phyloP scores from a whole-genome alignment of 2,888 invertebrate genomes.

The Euclidia mi region DNA sequence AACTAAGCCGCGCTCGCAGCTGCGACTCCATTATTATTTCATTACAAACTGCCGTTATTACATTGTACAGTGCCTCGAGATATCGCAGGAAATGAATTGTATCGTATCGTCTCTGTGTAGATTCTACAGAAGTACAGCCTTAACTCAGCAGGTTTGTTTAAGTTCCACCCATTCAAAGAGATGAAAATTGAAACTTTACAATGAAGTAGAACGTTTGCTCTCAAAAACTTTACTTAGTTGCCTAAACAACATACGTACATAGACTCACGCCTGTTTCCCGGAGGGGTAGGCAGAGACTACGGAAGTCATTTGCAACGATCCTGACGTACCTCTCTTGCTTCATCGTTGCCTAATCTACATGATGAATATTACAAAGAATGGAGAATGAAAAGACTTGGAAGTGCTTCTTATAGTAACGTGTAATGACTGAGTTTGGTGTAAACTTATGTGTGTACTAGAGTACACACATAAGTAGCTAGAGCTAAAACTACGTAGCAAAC shows the following conservation, averaged over 20 bases:
- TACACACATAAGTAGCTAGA: too few species aligned
- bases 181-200: constrained; percentile 6
- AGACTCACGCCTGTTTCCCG: too few species aligned
- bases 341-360: too few species aligned
- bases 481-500: too few species aligned
- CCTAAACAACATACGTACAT: too few species aligned
- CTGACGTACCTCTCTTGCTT: too few species aligned
- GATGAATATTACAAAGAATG: constrained; percentile 9
- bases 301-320: too few species aligned
- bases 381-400: not conserved
- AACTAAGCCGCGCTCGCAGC: constrained; percentile 62
- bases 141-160: constrained; percentile 8
- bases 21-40: constrained; percentile 69
- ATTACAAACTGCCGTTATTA: constrained; percentile 68
- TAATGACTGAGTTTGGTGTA: not conserved
- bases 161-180: constrained; percentile 7
- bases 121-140: constrained; percentile 22
- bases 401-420: too few species aligned
- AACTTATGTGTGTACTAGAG: not conserved
- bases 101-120: constrained; percentile 20
- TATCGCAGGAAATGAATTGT: constrained; percentile 57
- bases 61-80: constrained; percentile 54
- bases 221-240: constrained; percentile 1
- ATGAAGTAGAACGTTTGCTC: constrained; percentile 10
- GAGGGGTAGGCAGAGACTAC: too few species aligned